A percentile compares a stretch with the other conserved stretches of the same genome.
These are phyloP conservation scores for Sparus aurata DNA, from an alignment of 2,797 vertebrate species.

Conservation along the genomic window DNA sequence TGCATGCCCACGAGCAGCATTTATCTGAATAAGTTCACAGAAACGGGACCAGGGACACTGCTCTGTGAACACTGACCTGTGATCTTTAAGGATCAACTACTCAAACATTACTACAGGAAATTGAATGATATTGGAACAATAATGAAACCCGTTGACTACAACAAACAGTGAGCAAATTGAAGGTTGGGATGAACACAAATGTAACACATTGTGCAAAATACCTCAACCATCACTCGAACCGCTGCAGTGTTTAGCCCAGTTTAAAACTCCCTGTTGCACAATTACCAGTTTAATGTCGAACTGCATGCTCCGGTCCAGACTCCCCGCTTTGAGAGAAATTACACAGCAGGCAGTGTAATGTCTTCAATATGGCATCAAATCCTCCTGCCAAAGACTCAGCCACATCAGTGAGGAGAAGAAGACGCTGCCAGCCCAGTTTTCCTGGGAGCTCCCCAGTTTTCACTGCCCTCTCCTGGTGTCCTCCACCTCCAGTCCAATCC, in stretches of 20 bases:
- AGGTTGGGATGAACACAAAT: not conserved
- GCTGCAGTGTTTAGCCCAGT: not conserved
- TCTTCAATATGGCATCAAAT: constrained; percentile 53
- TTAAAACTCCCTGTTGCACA: not conserved
- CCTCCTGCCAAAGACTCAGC: constrained; percentile 40
- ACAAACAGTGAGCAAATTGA: not conserved
- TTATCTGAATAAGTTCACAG: not conserved
- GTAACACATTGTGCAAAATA: not conserved
- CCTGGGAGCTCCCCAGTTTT: constrained; percentile 26
- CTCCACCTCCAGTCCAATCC: constrained; percentile 1
- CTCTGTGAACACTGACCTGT: not conserved
- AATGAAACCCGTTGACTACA: not conserved
- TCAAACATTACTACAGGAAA: no score
- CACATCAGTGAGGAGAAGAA: constrained; percentile 35
- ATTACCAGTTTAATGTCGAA: constrained; percentile 15
- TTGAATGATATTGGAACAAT: not conserved
- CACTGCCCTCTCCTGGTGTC: constrained; percentile 38
- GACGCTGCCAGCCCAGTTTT: constrained; percentile 27
- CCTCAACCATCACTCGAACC: not conserved
- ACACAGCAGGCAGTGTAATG: constrained; percentile 51
- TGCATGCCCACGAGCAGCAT: not conserved
- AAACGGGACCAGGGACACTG: no score
- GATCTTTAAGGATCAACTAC: not conserved
- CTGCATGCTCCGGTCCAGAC: constrained; percentile 14
- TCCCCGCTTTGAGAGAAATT: constrained; percentile 31